Conservation (phyloP, 2,113 vertebrate genomes). For the Trematocara marginatum region DNA sequence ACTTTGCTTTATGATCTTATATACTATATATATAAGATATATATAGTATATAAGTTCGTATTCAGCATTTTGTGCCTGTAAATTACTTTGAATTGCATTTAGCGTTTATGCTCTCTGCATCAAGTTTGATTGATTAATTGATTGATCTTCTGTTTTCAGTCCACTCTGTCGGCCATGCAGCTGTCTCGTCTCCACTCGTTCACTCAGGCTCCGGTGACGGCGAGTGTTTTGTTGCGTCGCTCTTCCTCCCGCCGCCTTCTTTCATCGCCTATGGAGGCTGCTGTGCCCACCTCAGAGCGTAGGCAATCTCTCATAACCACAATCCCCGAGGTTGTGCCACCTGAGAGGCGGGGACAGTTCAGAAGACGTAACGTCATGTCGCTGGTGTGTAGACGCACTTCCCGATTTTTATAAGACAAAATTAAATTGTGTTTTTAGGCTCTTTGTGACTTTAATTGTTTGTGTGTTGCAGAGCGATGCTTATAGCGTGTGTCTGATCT, state of each 20-base stretch:
- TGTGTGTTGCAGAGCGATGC: conserved; percentile 61
- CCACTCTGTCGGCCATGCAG: conserved; percentile 73
- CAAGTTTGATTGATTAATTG: not conserved
- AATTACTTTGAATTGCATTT: not conserved
- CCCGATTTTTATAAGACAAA: not conserved
- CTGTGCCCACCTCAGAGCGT: conserved; percentile 36
- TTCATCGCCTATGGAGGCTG: conserved; percentile 10
- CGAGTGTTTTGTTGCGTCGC: conserved; percentile 52
- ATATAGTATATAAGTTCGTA: not conserved
- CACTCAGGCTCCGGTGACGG: conserved; percentile 65
- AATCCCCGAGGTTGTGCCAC: conserved; percentile 70
- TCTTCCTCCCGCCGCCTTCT: conserved; percentile 64
- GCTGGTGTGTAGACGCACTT: conserved; percentile 58
- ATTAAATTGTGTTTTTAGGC: not conserved
- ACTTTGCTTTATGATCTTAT: not conserved
- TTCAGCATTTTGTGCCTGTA: not conserved
- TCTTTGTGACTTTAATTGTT: not conserved
- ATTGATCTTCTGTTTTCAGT: conserved; percentile 40
- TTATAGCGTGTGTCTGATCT: conserved; percentile 65
- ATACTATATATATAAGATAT: not conserved
- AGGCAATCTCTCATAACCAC: conserved; percentile 56
- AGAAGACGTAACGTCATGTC: conserved; percentile 79
- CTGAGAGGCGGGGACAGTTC: conserved; percentile 73
- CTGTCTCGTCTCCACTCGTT: conserved; percentile 65
- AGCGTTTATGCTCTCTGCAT: not conserved